These are phyloP conservation scores for Poeciliopsis infans DNA, from an alignment of 2,797 vertebrate species.

Conservation along the genomic window DNA sequence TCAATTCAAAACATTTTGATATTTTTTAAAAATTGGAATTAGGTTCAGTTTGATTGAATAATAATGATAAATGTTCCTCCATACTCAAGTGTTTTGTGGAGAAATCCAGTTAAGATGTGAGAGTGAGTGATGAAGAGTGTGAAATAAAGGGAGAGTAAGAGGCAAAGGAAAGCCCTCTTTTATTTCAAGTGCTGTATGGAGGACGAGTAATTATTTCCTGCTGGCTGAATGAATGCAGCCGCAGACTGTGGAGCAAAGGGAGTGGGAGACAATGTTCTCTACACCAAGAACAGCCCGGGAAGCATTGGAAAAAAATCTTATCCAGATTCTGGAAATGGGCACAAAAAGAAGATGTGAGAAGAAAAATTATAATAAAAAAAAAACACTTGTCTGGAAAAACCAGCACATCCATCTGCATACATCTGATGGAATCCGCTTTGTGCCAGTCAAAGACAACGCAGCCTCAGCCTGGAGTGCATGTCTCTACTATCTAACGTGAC, in stretches of 20 bases:
- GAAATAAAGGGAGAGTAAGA: slow-evolving; percentile 29
- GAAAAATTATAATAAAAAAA: no score
- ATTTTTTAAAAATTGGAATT: no score
- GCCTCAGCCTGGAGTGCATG: slow-evolving; percentile 25
- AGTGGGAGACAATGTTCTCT: slow-evolving; percentile 30
- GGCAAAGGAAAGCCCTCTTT: slow-evolving; percentile 76
- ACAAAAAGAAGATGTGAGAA: neutral
- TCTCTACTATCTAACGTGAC: slow-evolving; percentile 25
- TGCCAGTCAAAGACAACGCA: neutral
- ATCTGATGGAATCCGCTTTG: neutral
- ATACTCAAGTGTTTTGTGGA: slow-evolving; percentile 30
- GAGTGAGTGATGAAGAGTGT: slow-evolving; percentile 46
- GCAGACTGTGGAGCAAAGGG: slow-evolving; percentile 52
- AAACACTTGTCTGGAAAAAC: slow-evolving; percentile 14
- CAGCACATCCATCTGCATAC: slow-evolving; percentile 18
- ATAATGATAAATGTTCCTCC: no score
- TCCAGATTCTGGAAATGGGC: slow-evolving; percentile 23
- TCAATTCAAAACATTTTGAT: no score
- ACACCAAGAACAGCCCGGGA: slow-evolving; percentile 6
- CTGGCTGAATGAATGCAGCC: slow-evolving; percentile 59
- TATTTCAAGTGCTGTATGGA: slow-evolving; percentile 74
- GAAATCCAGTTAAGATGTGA: slow-evolving; percentile 52
- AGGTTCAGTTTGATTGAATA: no score
- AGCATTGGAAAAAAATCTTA: slow-evolving; percentile 37
- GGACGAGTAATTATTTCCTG: slow-evolving; percentile 60